Conservation (phyloP, 1,140 invertebrate species). For the Pseudoatta argentina region DNA sequence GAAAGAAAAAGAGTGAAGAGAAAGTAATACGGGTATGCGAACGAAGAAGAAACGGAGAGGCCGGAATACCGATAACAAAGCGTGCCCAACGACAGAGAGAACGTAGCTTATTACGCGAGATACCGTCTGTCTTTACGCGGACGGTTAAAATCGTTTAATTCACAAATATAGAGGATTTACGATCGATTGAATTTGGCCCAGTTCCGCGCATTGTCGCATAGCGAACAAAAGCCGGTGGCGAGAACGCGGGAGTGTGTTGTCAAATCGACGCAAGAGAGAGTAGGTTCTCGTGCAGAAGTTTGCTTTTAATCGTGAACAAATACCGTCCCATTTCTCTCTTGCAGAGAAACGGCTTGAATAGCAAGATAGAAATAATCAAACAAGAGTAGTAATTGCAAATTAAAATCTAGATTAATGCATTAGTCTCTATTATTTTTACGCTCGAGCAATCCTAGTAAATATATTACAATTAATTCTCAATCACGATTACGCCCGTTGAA, state of each 20-base stretch:
- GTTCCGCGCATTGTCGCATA: constrained; percentile 7
- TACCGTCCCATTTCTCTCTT: constrained; percentile 26
- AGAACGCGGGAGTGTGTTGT: constrained; percentile 25
- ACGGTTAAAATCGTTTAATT: constrained; percentile 61
- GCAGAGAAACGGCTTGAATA: not conserved
- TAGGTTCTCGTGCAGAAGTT: constrained; percentile 42
- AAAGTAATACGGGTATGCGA: constrained; percentile 21
- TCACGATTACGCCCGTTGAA: constrained; percentile 25
- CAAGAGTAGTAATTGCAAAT: constrained; percentile 41
- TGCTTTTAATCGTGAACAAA: constrained; percentile 71
- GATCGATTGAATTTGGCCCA: constrained; percentile 52
- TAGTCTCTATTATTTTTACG: not conserved
- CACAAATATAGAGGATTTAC: constrained; percentile 36
- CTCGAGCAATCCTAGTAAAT: constrained; percentile 22
- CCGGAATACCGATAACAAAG: constrained; percentile 39
- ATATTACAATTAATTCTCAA: constrained; percentile 22
- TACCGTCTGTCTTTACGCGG: constrained; percentile 13
- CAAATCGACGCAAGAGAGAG: constrained; percentile 36
- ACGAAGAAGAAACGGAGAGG: not conserved
- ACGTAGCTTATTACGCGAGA: constrained; percentile 54
- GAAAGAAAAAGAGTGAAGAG: too few relatives aligned
- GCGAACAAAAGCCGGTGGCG: constrained; percentile 34
- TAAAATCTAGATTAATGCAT: constrained; percentile 12
- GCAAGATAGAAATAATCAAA: constrained; percentile 21
- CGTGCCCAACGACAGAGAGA: not conserved